These are phyloP conservation scores for Lithobates pipiens DNA, from an alignment of 2,797 vertebrate genomes.

Conservation along the genomic window DNA sequence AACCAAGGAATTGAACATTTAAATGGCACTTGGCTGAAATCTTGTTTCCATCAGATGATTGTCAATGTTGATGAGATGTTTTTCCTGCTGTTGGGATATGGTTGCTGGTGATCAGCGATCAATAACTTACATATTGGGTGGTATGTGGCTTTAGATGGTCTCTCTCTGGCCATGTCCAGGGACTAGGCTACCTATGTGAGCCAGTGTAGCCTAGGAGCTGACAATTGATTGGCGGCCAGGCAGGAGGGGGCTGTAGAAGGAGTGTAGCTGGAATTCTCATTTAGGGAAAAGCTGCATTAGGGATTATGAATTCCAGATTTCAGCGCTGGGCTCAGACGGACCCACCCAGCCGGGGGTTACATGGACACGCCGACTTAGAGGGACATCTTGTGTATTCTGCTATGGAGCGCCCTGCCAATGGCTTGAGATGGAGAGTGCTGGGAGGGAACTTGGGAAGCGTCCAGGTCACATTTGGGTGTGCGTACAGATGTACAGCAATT, in stretches of 20 bases:
- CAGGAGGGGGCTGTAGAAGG: not conserved
- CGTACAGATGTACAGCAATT: not conserved
- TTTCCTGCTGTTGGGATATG: too few relatives aligned
- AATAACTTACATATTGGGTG: too few relatives aligned
- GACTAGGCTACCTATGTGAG: too few relatives aligned
- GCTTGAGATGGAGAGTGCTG: not conserved
- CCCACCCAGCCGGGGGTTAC: constrained; percentile 30
- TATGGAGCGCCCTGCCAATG: not conserved
- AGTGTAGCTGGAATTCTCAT: constrained; percentile 18
- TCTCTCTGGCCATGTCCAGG: too few relatives aligned
- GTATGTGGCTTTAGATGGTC: too few relatives aligned
- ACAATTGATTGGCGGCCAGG: not conserved
- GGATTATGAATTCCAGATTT: constrained; percentile 56
- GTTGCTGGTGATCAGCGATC: too few relatives aligned
- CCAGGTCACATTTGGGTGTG: not conserved
- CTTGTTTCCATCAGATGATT: too few relatives aligned
- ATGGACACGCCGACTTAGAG: not conserved
- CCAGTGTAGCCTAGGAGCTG: constrained; percentile 21
- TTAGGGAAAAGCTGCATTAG: not conserved
- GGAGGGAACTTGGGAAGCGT: not conserved
- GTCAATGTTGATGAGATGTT: too few relatives aligned
- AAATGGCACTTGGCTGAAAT: too few relatives aligned
- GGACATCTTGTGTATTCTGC: not conserved
- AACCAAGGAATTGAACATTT: too few relatives aligned
- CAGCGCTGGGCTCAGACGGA: not conserved